Percentiles rank a stretch among this genome's conserved stretches.
phyloP scores from a whole-genome alignment of 2,797 vertebrate species.

The Lithobates pipiens region DNA sequence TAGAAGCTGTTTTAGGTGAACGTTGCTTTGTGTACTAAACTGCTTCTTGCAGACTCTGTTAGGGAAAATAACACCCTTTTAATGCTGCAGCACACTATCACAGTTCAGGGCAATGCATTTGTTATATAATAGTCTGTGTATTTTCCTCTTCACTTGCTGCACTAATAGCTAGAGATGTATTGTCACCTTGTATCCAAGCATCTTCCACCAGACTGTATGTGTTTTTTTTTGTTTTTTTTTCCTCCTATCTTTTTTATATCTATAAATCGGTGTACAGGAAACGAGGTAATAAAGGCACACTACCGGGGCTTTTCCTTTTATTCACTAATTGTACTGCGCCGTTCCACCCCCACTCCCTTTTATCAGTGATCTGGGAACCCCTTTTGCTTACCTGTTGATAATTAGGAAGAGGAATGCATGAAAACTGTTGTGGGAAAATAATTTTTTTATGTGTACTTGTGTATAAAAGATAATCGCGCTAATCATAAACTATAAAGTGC shows the following conservation, averaged over 20 bases:
- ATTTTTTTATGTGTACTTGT: no score
- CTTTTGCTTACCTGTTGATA: no score
- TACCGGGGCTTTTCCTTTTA: background rate
- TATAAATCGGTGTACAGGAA: background rate
- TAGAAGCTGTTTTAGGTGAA: no score
- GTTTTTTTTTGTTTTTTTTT: background rate
- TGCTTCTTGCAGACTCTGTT: no score
- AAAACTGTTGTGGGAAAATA: no score
- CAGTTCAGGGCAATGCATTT: background rate
- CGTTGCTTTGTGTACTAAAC: no score
- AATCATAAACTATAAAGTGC: no score
- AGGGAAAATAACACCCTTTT: background rate
- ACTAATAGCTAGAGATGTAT: background rate
- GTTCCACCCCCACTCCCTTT: background rate
- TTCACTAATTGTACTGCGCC: background rate
- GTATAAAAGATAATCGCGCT: no score
- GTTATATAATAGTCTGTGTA: background rate
- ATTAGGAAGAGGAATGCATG: no score
- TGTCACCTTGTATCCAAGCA: background rate
- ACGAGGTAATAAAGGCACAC: background rate
- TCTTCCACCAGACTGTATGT: background rate
- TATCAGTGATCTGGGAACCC: no score
- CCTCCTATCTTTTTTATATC: background rate
- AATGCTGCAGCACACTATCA: background rate
- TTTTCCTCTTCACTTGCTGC: constrained; percentile 1